Conservation (phyloP, 2,113 vertebrate species). For the Arizona elegans region DNA sequence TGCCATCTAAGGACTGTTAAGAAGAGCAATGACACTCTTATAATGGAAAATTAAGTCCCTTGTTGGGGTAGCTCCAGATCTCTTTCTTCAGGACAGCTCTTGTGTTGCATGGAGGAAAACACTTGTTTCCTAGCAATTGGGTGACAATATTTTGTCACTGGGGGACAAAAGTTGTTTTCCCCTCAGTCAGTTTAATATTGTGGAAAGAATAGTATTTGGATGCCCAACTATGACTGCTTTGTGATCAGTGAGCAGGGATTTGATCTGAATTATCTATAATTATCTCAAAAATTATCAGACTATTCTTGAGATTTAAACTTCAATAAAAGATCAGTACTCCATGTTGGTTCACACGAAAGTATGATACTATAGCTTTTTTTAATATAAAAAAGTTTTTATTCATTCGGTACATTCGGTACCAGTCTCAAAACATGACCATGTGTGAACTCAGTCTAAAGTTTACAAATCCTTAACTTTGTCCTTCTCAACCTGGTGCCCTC, state of each 20-base stretch:
- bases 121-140: not conserved
- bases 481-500: not conserved
- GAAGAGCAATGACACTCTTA: not conserved
- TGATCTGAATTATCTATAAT: not conserved
- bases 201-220: not conserved
- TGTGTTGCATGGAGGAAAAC: not conserved
- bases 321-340: not conserved
- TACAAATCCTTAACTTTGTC: not conserved
- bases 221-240: not conserved
- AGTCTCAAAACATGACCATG: not conserved
- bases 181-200: not conserved
- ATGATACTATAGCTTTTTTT: not conserved
- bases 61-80: not conserved
- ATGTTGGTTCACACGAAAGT: not conserved
- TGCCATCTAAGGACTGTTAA: not conserved
- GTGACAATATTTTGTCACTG: not conserved
- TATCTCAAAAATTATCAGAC: not conserved
- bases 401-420: not conserved
- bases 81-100: not conserved
- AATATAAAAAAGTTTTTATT: not conserved
- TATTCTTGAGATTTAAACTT: not conserved
- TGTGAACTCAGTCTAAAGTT: not conserved
- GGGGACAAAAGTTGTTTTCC: no score
- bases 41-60: not conserved
- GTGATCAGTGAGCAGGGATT: not conserved